Conservation (phyloP, 2,797 vertebrate species). For the Myotis daubentonii region DNA sequence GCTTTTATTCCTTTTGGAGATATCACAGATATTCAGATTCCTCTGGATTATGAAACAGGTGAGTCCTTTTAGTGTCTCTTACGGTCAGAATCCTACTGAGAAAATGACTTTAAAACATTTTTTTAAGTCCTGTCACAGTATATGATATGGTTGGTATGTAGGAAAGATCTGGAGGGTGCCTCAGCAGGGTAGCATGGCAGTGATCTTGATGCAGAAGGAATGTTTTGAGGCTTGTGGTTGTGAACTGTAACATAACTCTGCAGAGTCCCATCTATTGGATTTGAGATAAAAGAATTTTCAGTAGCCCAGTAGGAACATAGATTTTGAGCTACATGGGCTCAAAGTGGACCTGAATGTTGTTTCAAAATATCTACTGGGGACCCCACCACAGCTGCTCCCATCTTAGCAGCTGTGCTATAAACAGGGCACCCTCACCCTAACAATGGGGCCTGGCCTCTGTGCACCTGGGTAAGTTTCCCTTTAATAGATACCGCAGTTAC, state of each 20-base stretch:
- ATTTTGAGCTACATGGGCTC: background rate
- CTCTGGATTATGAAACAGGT: constrained; percentile 98
- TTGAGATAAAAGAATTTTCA: constrained; percentile 20
- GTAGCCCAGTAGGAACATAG: background rate
- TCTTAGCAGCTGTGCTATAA: background rate
- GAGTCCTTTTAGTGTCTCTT: constrained; percentile 8
- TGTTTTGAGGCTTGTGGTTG: background rate
- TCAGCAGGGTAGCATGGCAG: background rate
- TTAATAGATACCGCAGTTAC: background rate
- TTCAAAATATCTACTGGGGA: background rate
- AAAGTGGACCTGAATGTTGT: background rate
- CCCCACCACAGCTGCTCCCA: background rate
- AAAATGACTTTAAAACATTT: constrained; percentile 23
- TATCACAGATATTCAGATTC: constrained; percentile 97
- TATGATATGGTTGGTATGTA: background rate
- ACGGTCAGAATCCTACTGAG: background rate
- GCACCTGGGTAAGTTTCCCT: background rate
- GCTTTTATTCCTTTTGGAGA: constrained; percentile 98
- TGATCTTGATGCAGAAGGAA: background rate
- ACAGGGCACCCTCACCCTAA: background rate
- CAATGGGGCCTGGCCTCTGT: background rate
- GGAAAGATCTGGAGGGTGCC: background rate
- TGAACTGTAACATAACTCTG: background rate
- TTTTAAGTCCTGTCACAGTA: background rate
- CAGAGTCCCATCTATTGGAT: background rate